Evolutionary conservation across 2,888 invertebrate species (phyloP).

Genomic region (Achlya flavicornis): DNA sequence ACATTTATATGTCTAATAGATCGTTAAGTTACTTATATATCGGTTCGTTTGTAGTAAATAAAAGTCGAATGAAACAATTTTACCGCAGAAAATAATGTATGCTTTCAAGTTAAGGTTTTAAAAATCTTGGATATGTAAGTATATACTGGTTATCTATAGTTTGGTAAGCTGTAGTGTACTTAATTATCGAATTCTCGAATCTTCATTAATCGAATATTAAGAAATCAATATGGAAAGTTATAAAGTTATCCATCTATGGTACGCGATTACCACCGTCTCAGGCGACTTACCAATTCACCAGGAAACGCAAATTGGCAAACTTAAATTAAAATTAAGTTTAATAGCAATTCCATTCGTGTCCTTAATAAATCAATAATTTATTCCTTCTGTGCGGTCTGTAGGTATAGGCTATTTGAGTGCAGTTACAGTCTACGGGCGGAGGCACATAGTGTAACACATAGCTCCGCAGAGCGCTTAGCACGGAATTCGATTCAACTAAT

Average conservation of each 20-base stretch:
- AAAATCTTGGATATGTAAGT: too few relatives aligned
- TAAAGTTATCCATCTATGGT: slow-evolving; percentile 33
- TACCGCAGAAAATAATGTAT: too few relatives aligned
- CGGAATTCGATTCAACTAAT: slow-evolving; percentile 82
- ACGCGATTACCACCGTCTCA: slow-evolving; percentile 31
- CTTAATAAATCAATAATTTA: slow-evolving; percentile 51
- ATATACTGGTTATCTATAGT: too few relatives aligned
- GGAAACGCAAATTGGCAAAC: slow-evolving; percentile 66
- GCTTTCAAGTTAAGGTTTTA: too few relatives aligned
- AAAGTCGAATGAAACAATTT: too few relatives aligned
- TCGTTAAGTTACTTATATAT: background rate
- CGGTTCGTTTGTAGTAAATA: too few relatives aligned
- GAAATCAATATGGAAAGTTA: slow-evolving; percentile 49
- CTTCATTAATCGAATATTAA: slow-evolving; percentile 5
- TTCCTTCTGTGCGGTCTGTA: slow-evolving; percentile 29
- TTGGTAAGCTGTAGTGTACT: too few relatives aligned
- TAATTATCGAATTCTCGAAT: too few relatives aligned
- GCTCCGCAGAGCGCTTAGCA: slow-evolving; percentile 76
- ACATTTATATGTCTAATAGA: slow-evolving; percentile 11
- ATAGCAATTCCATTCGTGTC: slow-evolving; percentile 37
- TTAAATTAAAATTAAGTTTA: slow-evolving; percentile 61
- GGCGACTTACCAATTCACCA: slow-evolving; percentile 47
- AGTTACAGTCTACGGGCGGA: slow-evolving; percentile 47
- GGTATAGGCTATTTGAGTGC: slow-evolving; percentile 46
- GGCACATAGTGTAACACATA: slow-evolving; percentile 65